These are phyloP conservation scores for Xestobium rufovillosum DNA, from an alignment of 2,888 invertebrate species.

Conservation along the genomic window DNA sequence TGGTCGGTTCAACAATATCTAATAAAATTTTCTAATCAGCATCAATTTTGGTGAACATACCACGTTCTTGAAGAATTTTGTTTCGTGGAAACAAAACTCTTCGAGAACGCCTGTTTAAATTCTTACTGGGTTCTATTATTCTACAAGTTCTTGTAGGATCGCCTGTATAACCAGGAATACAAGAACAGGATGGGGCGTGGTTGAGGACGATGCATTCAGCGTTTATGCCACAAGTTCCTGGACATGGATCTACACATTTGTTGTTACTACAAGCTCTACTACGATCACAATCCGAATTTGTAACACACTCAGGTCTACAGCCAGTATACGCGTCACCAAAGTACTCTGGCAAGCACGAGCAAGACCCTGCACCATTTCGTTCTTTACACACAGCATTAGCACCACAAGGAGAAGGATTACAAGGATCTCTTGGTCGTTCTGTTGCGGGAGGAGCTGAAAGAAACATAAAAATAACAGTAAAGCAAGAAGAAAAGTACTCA, in stretches of 20 bases:
- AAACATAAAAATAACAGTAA: conserved; percentile 17
- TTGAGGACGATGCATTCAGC: conserved; percentile 55
- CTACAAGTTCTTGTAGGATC: conserved; percentile 50
- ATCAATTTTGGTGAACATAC: too few species aligned
- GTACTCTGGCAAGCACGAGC: conserved; percentile 56
- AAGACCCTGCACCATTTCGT: conserved; percentile 56
- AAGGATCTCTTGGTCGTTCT: conserved; percentile 47
- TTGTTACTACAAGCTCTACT: conserved; percentile 61
- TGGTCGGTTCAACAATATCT: conserved; percentile 31
- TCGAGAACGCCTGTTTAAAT: too few species aligned
- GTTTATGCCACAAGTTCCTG: conserved; percentile 52
- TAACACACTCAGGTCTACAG: conserved; percentile 61
- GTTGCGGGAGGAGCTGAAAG: conserved; percentile 43
- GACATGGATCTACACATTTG: conserved; percentile 55
- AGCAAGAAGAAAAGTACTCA: not conserved
- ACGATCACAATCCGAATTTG: conserved; percentile 57
- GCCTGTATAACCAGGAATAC: conserved; percentile 52
- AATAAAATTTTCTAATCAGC: conserved; percentile 28
- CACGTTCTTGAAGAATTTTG: too few species aligned
- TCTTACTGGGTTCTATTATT: conserved; percentile 38
- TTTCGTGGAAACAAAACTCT: too few species aligned
- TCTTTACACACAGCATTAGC: conserved; percentile 59
- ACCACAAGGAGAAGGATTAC: conserved; percentile 61
- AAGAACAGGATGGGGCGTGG: conserved; percentile 59
- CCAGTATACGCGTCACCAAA: conserved; percentile 58